Evolutionary conservation across 2,113 vertebrate genomes (phyloP), one percentile per base, ranked within the genome.

Genomic region (Serinus canaria): DNA sequence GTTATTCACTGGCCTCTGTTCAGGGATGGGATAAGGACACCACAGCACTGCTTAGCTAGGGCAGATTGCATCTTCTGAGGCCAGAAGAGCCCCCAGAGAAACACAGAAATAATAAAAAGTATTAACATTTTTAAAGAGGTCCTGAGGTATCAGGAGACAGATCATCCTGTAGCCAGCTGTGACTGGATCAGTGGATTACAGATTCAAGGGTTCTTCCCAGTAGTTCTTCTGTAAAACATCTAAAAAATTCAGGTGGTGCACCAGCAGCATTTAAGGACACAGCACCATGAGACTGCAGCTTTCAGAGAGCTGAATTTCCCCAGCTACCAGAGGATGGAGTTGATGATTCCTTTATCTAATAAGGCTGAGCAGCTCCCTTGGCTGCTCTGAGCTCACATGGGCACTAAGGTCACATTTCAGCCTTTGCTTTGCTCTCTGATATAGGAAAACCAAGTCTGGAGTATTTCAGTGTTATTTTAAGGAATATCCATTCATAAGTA

Each of bases 1-100:
- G 92, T 73, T 94, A 90, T 84, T 89, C 86, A 22, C 53, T 96
- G 88, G 90, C 64, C 44, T 93, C 80, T 60, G 0, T 87, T 83
- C 60, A 43, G 76, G 77, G 79, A 81, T 4, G 56, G 90, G 73
- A 12, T 92, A 74, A 93, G 88, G 75, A 63, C 72, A 27, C 10
- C 0, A 0, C 19, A 67, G 60, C 16, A 47, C 41, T 16, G 50
- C 63, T 91, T 41, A 52, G 46, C 63, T 33, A 23, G 50, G 63
- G 72, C 83, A 70, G 15, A 73, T 67, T 44, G 31, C 62, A 24
- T 55, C 58, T 91, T 91, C 56, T 81, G 64, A 90, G 85, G 21
- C 63, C 72, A 83, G 35, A 58, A 77, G 55, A 77, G 31, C 28
- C 58, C 19, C 31, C 52, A 1, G 2, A 52, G 74, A 64, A 87